These are phyloP conservation scores for Amphipoea lucens DNA, from an alignment of 2,888 invertebrate genomes.

Conservation along the genomic window DNA sequence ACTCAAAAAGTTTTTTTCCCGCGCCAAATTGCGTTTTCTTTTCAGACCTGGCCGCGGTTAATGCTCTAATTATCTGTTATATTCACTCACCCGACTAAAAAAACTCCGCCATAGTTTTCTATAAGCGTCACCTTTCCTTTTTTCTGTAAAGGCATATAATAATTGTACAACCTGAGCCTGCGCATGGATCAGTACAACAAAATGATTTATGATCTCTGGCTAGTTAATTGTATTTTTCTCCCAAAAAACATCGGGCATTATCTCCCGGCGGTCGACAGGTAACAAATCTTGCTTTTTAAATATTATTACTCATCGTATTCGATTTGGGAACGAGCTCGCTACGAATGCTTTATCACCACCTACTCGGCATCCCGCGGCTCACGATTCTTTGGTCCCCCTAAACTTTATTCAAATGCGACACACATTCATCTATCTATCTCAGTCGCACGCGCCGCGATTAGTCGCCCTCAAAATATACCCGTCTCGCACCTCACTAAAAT, in stretches of 20 bases:
- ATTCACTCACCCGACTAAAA: conserved; percentile 72
- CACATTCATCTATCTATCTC: conserved; percentile 86
- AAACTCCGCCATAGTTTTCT: conserved; percentile 77
- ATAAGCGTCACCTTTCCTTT: conserved; percentile 81
- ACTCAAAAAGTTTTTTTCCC: conserved; percentile 36
- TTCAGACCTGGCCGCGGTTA: conserved; percentile 68
- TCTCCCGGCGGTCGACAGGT: conserved; percentile 89
- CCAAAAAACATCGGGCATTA: conserved; percentile 87
- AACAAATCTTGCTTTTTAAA: conserved; percentile 90
- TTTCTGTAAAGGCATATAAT: conserved; percentile 83
- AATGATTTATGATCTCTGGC: conserved; percentile 85
- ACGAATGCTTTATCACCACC: conserved; percentile 91
- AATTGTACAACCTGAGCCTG: conserved; percentile 87
- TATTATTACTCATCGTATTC: conserved; percentile 90
- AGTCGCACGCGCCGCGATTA: conserved; percentile 79
- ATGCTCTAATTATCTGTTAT: conserved; percentile 78
- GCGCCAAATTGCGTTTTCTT: conserved; percentile 59
- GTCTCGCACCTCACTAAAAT: conserved; percentile 89
- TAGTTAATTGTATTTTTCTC: conserved; percentile 90
- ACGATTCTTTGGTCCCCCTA: conserved; percentile 88
- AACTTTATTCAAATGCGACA: conserved; percentile 90
- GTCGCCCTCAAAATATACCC: conserved; percentile 77
- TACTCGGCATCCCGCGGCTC: conserved; percentile 89
- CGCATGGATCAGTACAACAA: conserved; percentile 80
- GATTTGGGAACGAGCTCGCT: conserved; percentile 89